phyloP scores from a whole-genome alignment of 1,140 invertebrate genomes.

The Steinernema khuongi region DNA sequence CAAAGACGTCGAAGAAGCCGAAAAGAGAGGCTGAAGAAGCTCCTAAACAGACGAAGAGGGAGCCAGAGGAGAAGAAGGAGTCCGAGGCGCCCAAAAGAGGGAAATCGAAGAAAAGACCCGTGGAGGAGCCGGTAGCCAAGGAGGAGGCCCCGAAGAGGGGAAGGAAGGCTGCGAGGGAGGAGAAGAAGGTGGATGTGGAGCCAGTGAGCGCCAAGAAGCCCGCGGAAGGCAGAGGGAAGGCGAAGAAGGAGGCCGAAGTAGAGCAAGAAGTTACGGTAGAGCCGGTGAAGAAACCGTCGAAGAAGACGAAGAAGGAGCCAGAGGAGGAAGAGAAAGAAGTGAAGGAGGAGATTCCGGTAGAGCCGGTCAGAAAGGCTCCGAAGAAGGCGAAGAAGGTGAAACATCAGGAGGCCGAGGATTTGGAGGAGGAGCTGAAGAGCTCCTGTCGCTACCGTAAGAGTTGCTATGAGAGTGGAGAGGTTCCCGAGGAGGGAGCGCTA shows the following conservation, averaged over 20 bases:
- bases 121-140: neutral
- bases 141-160: constrained; percentile 17
- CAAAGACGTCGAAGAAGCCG: constrained; percentile 11
- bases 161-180: constrained; percentile 19
- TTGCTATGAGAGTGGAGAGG: constrained; percentile 31
- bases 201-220: neutral
- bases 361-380: neutral
- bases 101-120: neutral
- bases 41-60: neutral
- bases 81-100: neutral
- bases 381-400: constrained; percentile 3
- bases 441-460: constrained; percentile 32
- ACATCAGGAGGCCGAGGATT: neutral
- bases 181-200: neutral
- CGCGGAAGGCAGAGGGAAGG: neutral
- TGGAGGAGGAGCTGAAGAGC: constrained; percentile 27
- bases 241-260: constrained; percentile 6
- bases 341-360: neutral
- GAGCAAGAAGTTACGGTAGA: neutral
- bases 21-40: neutral
- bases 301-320: neutral
- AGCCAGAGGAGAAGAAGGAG: neutral
- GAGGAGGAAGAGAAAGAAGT: neutral
- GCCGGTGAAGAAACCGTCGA: constrained; percentile 8
- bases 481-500: neutral